phyloP scores from a whole-genome alignment of 30 jellyfish, hydroid and myxozoan species.

The Catostylus mosaicus region DNA sequence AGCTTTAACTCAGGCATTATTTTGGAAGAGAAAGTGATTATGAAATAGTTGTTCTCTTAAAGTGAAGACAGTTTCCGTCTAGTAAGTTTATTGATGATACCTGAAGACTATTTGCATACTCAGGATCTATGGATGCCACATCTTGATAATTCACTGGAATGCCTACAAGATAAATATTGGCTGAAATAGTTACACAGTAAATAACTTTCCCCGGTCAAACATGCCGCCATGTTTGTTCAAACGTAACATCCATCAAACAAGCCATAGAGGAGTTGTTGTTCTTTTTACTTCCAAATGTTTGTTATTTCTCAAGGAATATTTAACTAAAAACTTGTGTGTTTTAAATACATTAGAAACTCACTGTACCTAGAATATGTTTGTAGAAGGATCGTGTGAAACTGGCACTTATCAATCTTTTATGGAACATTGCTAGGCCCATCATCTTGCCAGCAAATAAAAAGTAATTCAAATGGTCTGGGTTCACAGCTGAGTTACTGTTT shows the following conservation, averaged over 20 bases:
- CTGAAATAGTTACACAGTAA: too few species aligned
- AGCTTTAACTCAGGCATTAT: too few species aligned
- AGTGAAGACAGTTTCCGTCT: neutral
- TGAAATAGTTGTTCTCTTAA: too few species aligned
- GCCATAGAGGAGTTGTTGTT: too few species aligned
- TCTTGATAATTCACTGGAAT: slow-evolving; percentile 87
- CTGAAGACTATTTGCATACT: slow-evolving; percentile 88
- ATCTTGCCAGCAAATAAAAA: slow-evolving; percentile 93
- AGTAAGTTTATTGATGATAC: slow-evolving; percentile 24
- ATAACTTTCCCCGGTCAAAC: too few species aligned
- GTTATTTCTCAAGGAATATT: too few species aligned
- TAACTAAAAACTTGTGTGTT: neutral
- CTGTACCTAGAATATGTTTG: slow-evolving; percentile 88
- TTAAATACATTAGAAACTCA: too few species aligned
- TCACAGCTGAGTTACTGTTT: slow-evolving; percentile 90
- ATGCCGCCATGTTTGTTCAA: too few species aligned
- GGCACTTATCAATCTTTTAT: slow-evolving; percentile 80
- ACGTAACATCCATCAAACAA: too few species aligned
- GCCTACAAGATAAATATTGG: slow-evolving; percentile 40
- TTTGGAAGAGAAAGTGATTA: too few species aligned
- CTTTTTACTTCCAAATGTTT: too few species aligned
- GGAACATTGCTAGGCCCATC: slow-evolving; percentile 96
- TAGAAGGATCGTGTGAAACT: slow-evolving; percentile 90
- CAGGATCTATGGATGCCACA: slow-evolving; percentile 93
- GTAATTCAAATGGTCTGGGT: slow-evolving; percentile 90